phyloP scores from a whole-genome alignment of 2,888 invertebrate genomes.

The Metacarcinus magister region DNA sequence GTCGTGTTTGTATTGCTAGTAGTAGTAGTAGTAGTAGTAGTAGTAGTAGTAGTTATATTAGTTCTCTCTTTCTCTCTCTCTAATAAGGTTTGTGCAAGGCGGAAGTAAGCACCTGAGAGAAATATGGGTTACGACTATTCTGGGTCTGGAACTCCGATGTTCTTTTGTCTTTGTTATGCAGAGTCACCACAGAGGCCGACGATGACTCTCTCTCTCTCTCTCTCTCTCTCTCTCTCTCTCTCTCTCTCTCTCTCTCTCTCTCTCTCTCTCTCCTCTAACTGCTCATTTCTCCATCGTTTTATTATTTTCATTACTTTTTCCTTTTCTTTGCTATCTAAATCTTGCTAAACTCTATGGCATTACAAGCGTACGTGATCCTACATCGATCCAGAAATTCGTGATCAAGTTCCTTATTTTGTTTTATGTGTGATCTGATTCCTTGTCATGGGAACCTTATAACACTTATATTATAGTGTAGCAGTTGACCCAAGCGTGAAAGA shows the following conservation, averaged over 20 bases:
- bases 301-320: neutral
- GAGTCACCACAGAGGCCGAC: neutral
- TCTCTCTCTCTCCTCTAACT: no score
- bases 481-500: neutral
- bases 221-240: neutral
- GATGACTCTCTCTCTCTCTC: conserved; percentile 1
- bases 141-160: neutral
- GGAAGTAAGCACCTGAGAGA: neutral
- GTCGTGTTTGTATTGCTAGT: no score
- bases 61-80: conserved; percentile 14
- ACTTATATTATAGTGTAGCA: neutral
- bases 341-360: no score
- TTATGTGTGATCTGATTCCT: no score
- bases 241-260: neutral
- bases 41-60: no score
- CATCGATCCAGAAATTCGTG: no score
- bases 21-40: no score
- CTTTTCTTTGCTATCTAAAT: neutral
- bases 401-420: no score
- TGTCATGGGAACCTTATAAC: no score
- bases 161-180: conserved; percentile 21
- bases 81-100: neutral
- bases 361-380: no score
- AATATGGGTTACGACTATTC: neutral
- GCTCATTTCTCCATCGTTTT: no score